These are phyloP conservation scores for Noctuana brunneofusca DNA, from an alignment of 2,888 invertebrate genomes.

Conservation along the genomic window DNA sequence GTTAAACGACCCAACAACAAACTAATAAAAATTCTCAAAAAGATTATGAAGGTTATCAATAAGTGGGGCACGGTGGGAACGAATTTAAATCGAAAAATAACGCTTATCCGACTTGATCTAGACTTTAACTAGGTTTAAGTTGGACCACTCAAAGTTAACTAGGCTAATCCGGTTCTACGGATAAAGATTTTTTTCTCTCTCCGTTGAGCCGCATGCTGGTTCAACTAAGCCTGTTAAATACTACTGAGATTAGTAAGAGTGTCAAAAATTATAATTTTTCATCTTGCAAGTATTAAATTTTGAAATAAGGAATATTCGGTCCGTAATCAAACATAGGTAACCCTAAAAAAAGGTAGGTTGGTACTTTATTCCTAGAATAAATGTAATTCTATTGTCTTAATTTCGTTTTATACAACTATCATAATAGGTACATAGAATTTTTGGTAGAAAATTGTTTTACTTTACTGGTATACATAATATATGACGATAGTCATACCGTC, in stretches of 20 bases:
- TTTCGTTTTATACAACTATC: no score
- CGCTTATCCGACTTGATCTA: slow-evolving; percentile 56
- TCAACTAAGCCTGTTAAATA: slow-evolving; percentile 52
- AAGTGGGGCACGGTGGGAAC: slow-evolving; percentile 36
- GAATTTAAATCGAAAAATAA: slow-evolving; percentile 58
- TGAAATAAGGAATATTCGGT: no score
- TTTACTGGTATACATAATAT: no score
- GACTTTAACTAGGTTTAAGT: slow-evolving; percentile 62
- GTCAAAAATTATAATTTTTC: no score
- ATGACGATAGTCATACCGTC: no score
- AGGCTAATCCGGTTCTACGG: slow-evolving; percentile 51
- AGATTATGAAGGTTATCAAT: slow-evolving; percentile 3
- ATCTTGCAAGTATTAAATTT: no score
- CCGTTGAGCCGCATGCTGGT: slow-evolving; percentile 28
- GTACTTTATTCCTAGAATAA: no score
- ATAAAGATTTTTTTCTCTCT: slow-evolving; percentile 41
- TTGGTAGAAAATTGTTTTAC: no score
- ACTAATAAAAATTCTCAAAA: background rate
- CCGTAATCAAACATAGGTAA: no score
- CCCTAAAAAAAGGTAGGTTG: no score
- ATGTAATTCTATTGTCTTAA: no score
- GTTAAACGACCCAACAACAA: background rate
- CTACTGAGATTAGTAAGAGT: slow-evolving; percentile 21
- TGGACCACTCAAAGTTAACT: slow-evolving; percentile 59
- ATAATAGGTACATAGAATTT: no score